Percentiles rank a stretch among this genome's conserved stretches.
phyloP scores from a whole-genome alignment of 2,113 vertebrate genomes.

The Rhizomys pruinosus region DNA sequence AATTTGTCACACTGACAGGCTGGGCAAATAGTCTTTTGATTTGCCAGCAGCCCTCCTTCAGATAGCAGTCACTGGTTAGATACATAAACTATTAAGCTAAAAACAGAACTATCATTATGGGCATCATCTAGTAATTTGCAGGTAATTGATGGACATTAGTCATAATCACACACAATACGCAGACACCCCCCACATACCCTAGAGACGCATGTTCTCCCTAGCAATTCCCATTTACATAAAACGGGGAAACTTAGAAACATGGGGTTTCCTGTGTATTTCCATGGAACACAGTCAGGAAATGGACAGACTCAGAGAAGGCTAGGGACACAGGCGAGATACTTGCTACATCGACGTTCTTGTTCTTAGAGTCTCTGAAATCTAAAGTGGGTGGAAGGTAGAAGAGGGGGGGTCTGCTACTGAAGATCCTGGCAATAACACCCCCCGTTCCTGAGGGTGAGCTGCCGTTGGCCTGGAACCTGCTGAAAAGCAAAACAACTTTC shows the following conservation, averaged over 20 bases:
- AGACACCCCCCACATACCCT: slow-evolving; percentile 51
- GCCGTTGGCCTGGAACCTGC: neutral
- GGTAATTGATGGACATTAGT: slow-evolving; percentile 82
- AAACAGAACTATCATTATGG: slow-evolving; percentile 79
- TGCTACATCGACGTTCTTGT: neutral
- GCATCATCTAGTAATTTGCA: slow-evolving; percentile 80
- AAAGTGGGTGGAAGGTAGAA: neutral
- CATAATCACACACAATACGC: slow-evolving; percentile 74
- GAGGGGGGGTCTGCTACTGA: neutral
- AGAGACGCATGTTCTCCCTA: slow-evolving; percentile 44
- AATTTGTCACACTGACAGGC: slow-evolving; percentile 76
- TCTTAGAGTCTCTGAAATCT: neutral
- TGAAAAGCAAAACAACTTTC: neutral
- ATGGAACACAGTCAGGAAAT: neutral
- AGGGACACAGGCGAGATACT: neutral
- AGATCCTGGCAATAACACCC: neutral
- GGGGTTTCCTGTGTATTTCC: neutral
- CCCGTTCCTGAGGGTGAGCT: neutral
- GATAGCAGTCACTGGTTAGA: slow-evolving; percentile 76
- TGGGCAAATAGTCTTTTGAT: slow-evolving; percentile 78
- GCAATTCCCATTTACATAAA: slow-evolving; percentile 60
- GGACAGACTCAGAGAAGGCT: neutral
- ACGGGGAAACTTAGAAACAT: slow-evolving; percentile 11
- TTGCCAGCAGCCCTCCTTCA: slow-evolving; percentile 68
- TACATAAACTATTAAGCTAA: slow-evolving; percentile 81